phyloP scores from a whole-genome alignment of 2,888 invertebrate species.

The Cyclophora albipunctata region DNA sequence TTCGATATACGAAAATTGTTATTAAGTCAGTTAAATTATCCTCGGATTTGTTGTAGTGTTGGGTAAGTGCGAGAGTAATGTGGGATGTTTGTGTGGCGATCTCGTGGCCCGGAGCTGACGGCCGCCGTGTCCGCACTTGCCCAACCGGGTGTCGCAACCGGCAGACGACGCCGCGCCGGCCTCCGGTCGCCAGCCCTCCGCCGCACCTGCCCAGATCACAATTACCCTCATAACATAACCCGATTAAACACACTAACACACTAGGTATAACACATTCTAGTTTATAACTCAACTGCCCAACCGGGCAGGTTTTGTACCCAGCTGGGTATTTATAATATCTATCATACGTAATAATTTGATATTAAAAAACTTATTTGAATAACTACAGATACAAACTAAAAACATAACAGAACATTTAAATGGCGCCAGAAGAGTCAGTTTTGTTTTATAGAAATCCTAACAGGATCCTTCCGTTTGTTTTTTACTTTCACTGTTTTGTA shows the following conservation, averaged over 20 bases:
- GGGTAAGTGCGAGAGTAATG: conserved; percentile 59
- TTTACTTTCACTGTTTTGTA: conserved; percentile 40
- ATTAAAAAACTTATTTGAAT: too few species aligned
- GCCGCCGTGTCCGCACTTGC: conserved; percentile 47
- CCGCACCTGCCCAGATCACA: conserved; percentile 68
- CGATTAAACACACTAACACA: conserved; percentile 10
- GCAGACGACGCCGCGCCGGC: conserved; percentile 45
- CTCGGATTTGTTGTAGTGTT: conserved; percentile 62
- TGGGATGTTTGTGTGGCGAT: conserved; percentile 65
- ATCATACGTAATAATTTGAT: too few species aligned
- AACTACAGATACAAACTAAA: too few species aligned
- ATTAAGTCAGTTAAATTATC: conserved; percentile 47
- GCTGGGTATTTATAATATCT: too few species aligned
- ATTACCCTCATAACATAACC: conserved; percentile 41
- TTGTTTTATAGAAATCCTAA: too few species aligned
- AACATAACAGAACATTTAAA: too few species aligned
- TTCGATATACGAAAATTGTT: conserved; percentile 33
- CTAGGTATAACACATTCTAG: conserved; percentile 1
- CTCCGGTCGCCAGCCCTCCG: conserved; percentile 5
- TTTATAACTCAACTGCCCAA: not conserved
- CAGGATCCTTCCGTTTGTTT: too few species aligned
- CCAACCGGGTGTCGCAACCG: conserved; percentile 68
- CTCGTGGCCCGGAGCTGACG: conserved; percentile 49
- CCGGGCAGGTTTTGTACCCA: not conserved
- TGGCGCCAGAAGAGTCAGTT: conserved; percentile 23